A percentile compares a stretch with the other conserved stretches of the same genome.
These are phyloP conservation scores for Hemistola chrysoprasaria DNA, from an alignment of 2,888 invertebrate species.

Conservation along the genomic window DNA sequence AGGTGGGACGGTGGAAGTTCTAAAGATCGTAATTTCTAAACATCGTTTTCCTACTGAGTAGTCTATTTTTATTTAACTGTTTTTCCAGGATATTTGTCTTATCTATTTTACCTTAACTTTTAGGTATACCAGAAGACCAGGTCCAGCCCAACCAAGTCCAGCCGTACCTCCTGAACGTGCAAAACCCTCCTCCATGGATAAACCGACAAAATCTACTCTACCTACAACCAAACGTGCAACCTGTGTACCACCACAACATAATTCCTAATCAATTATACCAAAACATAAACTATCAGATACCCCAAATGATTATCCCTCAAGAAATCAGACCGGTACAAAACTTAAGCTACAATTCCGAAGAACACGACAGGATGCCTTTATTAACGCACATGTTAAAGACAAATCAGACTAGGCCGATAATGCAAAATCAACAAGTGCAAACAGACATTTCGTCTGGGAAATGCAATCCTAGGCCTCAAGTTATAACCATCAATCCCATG, in stretches of 20 bases:
- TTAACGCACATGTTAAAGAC: constrained; percentile 23
- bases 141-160: constrained; percentile 51
- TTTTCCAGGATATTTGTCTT: constrained; percentile 9
- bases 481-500: constrained; percentile 42
- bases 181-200: constrained; percentile 73
- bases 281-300: constrained; percentile 57
- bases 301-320: constrained; percentile 55
- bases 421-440: constrained; percentile 26
- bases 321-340: constrained; percentile 44
- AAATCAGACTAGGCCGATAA: constrained; percentile 15
- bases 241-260: constrained; percentile 21
- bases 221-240: constrained; percentile 56
- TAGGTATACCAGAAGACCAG: constrained; percentile 52
- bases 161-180: constrained; percentile 53
- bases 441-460: constrained; percentile 25
- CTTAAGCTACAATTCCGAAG: constrained; percentile 30
- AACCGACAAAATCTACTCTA: constrained; percentile 66
- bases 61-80: too few species aligned
- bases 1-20: too few species aligned
- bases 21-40: too few species aligned
- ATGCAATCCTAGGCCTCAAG: constrained; percentile 31
- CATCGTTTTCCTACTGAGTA: too few species aligned
- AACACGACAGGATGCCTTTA: constrained; percentile 15
- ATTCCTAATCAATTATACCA: constrained; percentile 60
- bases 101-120: constrained; percentile 42